Percentiles rank a stretch among this genome's conserved stretches.
Conservation (phyloP, 2,888 invertebrate genomes). For the Cheiracanthium punctorium region DNA sequence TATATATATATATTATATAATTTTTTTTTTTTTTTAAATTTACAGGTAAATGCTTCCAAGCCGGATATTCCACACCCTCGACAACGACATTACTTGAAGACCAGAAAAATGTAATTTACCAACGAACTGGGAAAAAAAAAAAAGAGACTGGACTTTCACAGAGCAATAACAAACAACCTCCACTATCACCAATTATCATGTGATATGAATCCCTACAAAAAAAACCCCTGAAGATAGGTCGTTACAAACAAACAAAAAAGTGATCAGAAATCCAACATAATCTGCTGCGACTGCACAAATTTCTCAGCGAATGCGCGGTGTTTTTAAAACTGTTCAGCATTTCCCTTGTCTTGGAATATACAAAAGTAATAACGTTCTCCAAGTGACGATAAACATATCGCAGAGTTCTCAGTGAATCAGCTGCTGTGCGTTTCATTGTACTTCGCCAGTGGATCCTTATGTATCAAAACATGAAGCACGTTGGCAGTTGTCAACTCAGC, state of each 20-base stretch:
- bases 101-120: neutral
- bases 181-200: neutral
- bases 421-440: too few species aligned
- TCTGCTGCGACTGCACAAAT: neutral
- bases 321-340: neutral
- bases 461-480: neutral
- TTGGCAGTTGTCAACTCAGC: neutral
- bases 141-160: neutral
- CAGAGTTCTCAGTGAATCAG: too few species aligned
- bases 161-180: neutral
- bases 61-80: neutral
- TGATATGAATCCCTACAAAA: neutral
- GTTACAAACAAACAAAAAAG: neutral
- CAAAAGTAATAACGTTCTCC: too few species aligned
- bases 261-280: neutral
- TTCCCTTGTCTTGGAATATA: too few species aligned
- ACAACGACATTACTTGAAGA: neutral
- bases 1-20: neutral
- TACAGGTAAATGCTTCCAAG: neutral
- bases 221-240: neutral
- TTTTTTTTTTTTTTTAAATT: neutral
- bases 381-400: too few species aligned
- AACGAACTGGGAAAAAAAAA: neutral
- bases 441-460: too few species aligned
- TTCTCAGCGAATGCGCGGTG: neutral